A percentile compares a stretch with the other conserved stretches of the same genome.
Conservation (phyloP, 2,113 vertebrate genomes). For the Amphilophus citrinellus region DNA sequence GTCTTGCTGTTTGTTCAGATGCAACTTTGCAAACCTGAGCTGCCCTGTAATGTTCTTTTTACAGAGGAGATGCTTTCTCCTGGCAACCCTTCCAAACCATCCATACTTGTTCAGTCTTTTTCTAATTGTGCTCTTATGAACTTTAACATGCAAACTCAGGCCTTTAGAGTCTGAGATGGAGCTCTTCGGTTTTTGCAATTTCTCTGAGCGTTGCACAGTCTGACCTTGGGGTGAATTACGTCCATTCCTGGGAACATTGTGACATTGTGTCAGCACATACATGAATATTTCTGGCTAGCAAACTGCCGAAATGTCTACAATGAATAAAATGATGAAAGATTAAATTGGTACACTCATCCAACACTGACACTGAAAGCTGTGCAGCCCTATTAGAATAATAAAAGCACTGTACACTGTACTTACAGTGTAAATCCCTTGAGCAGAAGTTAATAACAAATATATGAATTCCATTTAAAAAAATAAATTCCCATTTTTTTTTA, state of each 20-base stretch:
- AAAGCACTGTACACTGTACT: neutral
- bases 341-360: neutral
- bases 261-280: neutral
- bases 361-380: neutral
- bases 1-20: neutral
- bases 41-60: neutral
- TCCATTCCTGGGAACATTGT: neutral
- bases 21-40: neutral
- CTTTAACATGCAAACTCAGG: neutral
- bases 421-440: neutral
- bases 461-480: neutral
- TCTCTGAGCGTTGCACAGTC: neutral
- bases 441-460: neutral
- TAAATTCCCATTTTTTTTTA: neutral
- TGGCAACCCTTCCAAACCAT: neutral
- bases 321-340: neutral
- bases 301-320: neutral
- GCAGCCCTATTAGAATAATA: too few species aligned
- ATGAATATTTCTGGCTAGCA: neutral
- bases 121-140: neutral
- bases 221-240: neutral
- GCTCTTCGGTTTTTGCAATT: conserved; percentile 5
- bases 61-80: neutral
- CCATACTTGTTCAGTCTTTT: neutral
- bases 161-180: neutral